A percentile compares a stretch with the other conserved stretches of the same genome.
phyloP scores from a whole-genome alignment of 2,888 invertebrate species.

The Cephus runcator region DNA sequence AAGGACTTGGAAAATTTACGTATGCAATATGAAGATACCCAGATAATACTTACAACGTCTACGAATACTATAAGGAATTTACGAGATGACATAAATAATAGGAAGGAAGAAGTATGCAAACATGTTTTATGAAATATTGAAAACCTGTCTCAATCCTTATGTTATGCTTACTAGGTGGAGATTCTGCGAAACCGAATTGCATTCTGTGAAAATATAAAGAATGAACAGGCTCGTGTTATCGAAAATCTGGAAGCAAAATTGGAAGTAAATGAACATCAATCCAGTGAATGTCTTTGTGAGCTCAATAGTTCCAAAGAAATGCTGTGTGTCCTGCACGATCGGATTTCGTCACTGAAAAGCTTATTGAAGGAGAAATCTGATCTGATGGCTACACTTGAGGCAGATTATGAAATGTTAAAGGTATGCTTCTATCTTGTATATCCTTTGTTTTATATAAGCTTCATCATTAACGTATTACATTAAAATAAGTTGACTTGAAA shows the following conservation, averaged over 20 bases:
- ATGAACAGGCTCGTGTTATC: conserved; percentile 33
- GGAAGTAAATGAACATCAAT: conserved; percentile 30
- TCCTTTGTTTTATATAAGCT: neutral
- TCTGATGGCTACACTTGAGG: conserved; percentile 44
- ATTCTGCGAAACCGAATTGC: conserved; percentile 1
- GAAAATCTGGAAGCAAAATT: conserved; percentile 40
- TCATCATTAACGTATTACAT: neutral
- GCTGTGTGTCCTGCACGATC: conserved; percentile 32
- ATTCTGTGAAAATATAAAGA: conserved; percentile 9
- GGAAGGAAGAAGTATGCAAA: conserved; percentile 12
- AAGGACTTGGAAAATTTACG: conserved; percentile 23
- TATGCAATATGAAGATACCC: conserved; percentile 18
- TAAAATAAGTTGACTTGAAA: neutral
- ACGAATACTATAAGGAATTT: conserved; percentile 10
- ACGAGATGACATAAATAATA: conserved; percentile 12
- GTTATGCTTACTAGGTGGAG: conserved; percentile 11
- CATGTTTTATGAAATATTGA: neutral
- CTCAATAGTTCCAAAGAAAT: conserved; percentile 41
- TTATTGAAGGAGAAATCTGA: conserved; percentile 48
- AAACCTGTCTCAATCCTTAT: conserved; percentile 10
- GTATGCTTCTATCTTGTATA: conserved; percentile 26
- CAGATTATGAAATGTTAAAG: conserved; percentile 50
- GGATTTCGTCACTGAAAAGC: conserved; percentile 41
- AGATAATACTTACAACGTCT: conserved; percentile 8
- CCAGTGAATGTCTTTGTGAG: conserved; percentile 36